Evolutionary conservation across 1,140 invertebrate species (phyloP).

Genomic region (Theocolax elegans): DNA sequence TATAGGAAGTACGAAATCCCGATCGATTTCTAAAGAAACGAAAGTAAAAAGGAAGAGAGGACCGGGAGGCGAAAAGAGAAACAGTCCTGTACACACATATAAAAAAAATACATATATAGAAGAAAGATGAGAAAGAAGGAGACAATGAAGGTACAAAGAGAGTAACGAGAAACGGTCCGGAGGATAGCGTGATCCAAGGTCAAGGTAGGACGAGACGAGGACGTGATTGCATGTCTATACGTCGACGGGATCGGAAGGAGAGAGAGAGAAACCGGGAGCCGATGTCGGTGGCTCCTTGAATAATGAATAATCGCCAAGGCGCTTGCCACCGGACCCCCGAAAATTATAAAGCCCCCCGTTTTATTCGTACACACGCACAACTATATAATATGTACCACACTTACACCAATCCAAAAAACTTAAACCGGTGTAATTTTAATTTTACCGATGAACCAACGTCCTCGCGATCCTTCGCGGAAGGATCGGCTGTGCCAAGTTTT

Average conservation of each 20-base stretch:
- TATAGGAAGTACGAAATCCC: no score
- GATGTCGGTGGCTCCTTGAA: slow-evolving; percentile 54
- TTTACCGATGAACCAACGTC: background rate
- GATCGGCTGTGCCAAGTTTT: no score
- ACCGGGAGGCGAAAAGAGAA: no score
- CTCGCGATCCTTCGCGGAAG: slow-evolving; percentile 22
- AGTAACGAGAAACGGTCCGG: background rate
- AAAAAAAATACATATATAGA: background rate
- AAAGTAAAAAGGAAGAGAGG: background rate
- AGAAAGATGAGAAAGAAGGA: background rate
- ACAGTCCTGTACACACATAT: background rate
- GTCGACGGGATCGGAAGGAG: slow-evolving; percentile 36
- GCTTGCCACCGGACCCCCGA: slow-evolving; percentile 4
- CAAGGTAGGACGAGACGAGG: slow-evolving; percentile 41
- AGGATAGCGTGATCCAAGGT: slow-evolving; percentile 55
- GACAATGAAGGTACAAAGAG: slow-evolving; percentile 22
- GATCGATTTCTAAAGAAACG: no score
- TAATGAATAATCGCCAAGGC: slow-evolving; percentile 42
- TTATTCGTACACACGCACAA: background rate
- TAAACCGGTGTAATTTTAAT: slow-evolving; percentile 18
- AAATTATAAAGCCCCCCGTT: slow-evolving; percentile 16
- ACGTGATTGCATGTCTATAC: slow-evolving; percentile 49
- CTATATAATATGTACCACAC: background rate
- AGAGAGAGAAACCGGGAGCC: slow-evolving; percentile 58
- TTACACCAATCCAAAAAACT: background rate